phyloP scores from a whole-genome alignment of 2,888 invertebrate genomes.

The Monochamus alternatus region DNA sequence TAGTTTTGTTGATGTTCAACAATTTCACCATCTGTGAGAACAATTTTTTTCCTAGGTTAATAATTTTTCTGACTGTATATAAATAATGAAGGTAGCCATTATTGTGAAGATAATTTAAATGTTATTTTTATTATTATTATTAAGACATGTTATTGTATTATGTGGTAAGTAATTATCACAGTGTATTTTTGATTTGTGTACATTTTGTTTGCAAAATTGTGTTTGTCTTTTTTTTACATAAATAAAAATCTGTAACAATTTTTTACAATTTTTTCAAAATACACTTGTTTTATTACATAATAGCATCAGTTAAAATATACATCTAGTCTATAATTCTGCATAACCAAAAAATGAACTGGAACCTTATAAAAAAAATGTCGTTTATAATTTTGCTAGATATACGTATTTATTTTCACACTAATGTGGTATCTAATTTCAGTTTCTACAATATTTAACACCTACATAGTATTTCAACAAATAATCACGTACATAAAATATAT shows the following conservation, averaged over 20 bases:
- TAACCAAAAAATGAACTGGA: no score
- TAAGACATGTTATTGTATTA: conserved; percentile 21
- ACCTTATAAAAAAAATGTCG: no score
- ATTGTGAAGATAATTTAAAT: conserved; percentile 27
- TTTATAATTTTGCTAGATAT: no score
- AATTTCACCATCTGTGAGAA: conserved; percentile 14
- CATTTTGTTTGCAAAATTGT: conserved; percentile 24
- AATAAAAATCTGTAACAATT: conserved; percentile 19
- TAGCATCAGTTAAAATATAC: no score
- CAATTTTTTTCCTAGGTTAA: conserved; percentile 19
- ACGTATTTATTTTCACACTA: no score
- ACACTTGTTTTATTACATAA: no score
- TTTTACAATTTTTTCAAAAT: not conserved
- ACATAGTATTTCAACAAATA: no score
- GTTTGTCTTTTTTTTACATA: conserved; percentile 12
- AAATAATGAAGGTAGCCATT: conserved; percentile 32
- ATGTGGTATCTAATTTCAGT: no score
- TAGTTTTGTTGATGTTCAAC: conserved; percentile 23
- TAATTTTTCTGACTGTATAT: conserved; percentile 33
- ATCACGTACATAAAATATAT: no score
- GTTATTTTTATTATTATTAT: conserved; percentile 29
- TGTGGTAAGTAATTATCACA: conserved; percentile 22
- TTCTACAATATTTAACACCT: no score
- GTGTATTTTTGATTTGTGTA: conserved; percentile 26
- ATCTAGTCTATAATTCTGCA: no score